Conservation (phyloP, 2,113 vertebrate genomes). For the Pyrgilauda ruficollis region DNA sequence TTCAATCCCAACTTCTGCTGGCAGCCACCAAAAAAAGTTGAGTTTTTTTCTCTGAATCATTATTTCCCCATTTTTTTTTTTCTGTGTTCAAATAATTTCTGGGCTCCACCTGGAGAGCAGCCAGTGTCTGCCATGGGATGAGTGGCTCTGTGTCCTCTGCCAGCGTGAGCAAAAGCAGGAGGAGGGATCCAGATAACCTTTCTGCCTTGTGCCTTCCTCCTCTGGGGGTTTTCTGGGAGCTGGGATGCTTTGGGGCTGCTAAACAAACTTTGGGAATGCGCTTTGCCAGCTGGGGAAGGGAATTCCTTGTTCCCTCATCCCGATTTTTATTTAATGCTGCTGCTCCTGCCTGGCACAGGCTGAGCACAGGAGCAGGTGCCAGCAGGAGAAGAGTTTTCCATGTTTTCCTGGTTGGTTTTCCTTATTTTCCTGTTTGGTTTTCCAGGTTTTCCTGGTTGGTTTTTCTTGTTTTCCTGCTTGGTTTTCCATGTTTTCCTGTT, state of each 20-base stretch:
- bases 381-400: neutral
- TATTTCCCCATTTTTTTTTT: neutral
- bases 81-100: neutral
- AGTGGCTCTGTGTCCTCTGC: neutral
- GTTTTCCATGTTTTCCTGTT: neutral
- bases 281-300: neutral
- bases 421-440: neutral
- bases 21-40: neutral
- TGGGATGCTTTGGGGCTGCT: neutral
- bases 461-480: neutral
- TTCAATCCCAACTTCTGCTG: neutral
- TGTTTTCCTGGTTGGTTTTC: neutral
- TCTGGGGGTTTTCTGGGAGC: neutral
- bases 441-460: neutral
- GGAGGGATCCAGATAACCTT: no score
- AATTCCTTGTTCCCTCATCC: neutral
- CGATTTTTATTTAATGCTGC: neutral
- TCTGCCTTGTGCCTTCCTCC: neutral
- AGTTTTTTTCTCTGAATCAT: neutral
- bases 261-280: neutral
- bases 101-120: neutral
- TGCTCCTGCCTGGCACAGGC: neutral
- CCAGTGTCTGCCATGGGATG: neutral
- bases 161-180: fast-evolving
- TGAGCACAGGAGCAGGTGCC: neutral